Conservation (phyloP, 2,113 vertebrate species). For the Notothenia coriiceps region DNA sequence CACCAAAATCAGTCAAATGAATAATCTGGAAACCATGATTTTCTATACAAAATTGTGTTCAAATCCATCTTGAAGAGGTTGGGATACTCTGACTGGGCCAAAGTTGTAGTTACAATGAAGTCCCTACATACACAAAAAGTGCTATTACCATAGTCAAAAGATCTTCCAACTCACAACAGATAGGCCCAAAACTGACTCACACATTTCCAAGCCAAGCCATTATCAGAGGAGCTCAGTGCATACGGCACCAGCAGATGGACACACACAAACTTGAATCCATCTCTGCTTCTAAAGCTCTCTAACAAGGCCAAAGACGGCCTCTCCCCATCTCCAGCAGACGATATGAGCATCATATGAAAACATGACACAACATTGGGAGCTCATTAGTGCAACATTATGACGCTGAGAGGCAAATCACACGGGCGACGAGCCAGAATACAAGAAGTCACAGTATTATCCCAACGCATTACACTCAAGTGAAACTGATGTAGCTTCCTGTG, state of each 20-base stretch:
- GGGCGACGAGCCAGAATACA: slow-evolving; percentile 36
- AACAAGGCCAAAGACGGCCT: slow-evolving; percentile 20
- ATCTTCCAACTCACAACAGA: too few relatives aligned
- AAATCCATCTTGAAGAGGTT: not conserved
- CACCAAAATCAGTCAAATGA: too few relatives aligned
- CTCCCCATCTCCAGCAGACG: slow-evolving; percentile 22
- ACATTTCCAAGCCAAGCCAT: not conserved
- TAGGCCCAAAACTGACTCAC: not conserved
- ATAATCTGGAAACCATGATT: not conserved
- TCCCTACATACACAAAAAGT: too few relatives aligned
- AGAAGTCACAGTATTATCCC: slow-evolving; percentile 48
- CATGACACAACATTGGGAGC: slow-evolving; percentile 39
- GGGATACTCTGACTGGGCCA: not conserved
- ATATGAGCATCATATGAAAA: slow-evolving; percentile 47
- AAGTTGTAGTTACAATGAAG: not conserved
- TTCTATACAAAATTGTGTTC: not conserved
- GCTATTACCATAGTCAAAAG: too few relatives aligned
- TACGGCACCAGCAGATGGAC: slow-evolving; percentile 33
- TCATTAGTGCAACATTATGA: slow-evolving; percentile 59
- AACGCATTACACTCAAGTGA: slow-evolving; percentile 44
- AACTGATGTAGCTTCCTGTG: slow-evolving; percentile 50
- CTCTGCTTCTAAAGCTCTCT: slow-evolving; percentile 11
- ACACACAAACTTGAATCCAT: slow-evolving; percentile 32
- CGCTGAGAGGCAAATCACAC: slow-evolving; percentile 45
- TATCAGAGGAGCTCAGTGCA: not conserved